Percentiles rank a stretch among this genome's conserved stretches.
These are phyloP conservation scores for Baronia brevicornis DNA, from an alignment of 2,888 invertebrate species.

Conservation along the genomic window DNA sequence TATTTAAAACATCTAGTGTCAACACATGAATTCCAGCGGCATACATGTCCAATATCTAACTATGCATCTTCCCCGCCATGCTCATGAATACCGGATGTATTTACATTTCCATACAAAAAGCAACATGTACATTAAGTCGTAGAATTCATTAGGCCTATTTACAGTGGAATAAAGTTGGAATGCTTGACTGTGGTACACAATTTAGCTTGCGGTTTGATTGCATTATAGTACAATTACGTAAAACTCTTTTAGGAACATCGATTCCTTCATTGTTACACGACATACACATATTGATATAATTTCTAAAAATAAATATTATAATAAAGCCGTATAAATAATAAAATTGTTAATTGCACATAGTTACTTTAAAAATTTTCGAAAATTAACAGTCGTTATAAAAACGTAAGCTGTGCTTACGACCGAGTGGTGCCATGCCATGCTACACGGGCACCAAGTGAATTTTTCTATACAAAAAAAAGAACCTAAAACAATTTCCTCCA, in stretches of 20 bases:
- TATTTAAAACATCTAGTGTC: constrained; percentile 58
- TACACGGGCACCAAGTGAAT: constrained; percentile 55
- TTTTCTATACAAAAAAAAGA: constrained; percentile 31
- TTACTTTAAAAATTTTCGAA: constrained; percentile 61
- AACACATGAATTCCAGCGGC: constrained; percentile 54
- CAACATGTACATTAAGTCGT: constrained; percentile 63
- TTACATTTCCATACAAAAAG: constrained; percentile 64
- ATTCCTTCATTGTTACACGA: constrained; percentile 51
- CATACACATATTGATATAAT: constrained; percentile 55
- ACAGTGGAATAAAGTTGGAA: constrained; percentile 74
- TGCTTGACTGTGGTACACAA: constrained; percentile 63
- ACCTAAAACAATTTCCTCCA: constrained; percentile 39
- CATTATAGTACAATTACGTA: constrained; percentile 57
- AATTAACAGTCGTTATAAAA: constrained; percentile 48
- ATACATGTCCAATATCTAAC: constrained; percentile 39
- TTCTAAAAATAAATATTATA: constrained; percentile 70
- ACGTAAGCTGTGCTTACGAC: constrained; percentile 56
- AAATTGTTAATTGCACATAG: constrained; percentile 67
- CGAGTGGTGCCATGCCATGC: constrained; percentile 41
- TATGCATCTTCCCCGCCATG: constrained; percentile 50
- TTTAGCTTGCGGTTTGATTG: constrained; percentile 49
- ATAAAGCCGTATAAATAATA: constrained; percentile 70
- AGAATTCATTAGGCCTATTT: constrained; percentile 71
- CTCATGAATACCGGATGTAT: constrained; percentile 57
- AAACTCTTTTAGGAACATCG: constrained; percentile 64